Evolutionary conservation across 2,113 vertebrate species (phyloP), one percentile per base, ranked within the genome.

Genomic region (Bufo gargarizans): DNA sequence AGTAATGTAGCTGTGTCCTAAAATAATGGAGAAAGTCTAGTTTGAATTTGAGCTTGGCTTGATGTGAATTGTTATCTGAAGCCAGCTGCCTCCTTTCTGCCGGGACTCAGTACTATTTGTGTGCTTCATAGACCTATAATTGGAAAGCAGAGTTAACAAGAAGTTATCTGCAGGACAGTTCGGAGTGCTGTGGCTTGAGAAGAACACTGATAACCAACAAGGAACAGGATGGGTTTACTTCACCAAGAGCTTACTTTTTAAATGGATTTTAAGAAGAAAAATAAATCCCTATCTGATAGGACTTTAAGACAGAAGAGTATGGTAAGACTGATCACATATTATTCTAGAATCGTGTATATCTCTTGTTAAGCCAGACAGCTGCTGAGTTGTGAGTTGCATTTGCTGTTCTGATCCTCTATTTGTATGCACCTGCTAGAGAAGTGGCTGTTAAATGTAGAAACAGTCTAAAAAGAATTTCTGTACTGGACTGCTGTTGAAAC

Each of bases 61-160:
- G 17, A 55, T 22, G 77, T 65, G 81, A 95, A 93, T 96, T 97
- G 94, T 96, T 95, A 93, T 94, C 93, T 85, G 92, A 94, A 91
- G 92, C 94, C 93, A 93, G 93, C 92, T 95, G 95, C 93, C 93
- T 94, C 92, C 91, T 93, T 93, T 94, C 93, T 93, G 92, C 93
- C 93, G 93, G 91, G 74, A 19, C 82, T 22, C 19, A 14, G 91
- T 93, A 95, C 96, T 98, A 97, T 98, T 98, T 97, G 95, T 95
- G 94, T 94, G 93, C 94, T 95, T 96, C 95, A 90, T 50, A 93
- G 86, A 87, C 93, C 97, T 99, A 98, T 98, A 98, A 98, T 97
- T 98, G 96, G 98, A 97, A 97, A 95, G 94, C 92, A 76, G 84
- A 5, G 90, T 94, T 93, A 93, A 92, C 92, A 92, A 92, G 94